phyloP scores from a whole-genome alignment of 1,140 invertebrate genomes.

The Armadillidium nasatum region DNA sequence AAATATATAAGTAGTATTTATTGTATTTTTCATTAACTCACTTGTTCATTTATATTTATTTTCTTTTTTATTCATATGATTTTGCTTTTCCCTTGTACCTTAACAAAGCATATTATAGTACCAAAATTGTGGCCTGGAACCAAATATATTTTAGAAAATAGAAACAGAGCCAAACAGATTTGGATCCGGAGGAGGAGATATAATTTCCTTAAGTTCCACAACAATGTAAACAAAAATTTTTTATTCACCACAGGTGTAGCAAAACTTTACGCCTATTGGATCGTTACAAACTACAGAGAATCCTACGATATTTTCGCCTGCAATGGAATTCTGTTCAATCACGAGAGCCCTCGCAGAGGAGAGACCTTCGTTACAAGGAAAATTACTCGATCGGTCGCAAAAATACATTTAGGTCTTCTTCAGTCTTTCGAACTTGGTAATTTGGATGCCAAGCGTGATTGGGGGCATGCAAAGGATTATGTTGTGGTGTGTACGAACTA shows the following conservation, averaged over 20 bases:
- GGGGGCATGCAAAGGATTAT: constrained; percentile 99
- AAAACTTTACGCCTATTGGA: constrained; percentile 98
- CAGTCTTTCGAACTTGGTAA: constrained; percentile 89
- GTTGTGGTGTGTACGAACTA: constrained; percentile 58
- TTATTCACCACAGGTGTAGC: constrained; percentile 73
- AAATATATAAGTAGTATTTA: too few relatives aligned
- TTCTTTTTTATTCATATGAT: too few relatives aligned
- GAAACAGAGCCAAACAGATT: too few relatives aligned
- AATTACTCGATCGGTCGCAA: constrained; percentile 94
- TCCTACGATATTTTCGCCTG: constrained; percentile 97
- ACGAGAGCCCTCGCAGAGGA: constrained; percentile 94
- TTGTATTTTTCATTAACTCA: too few relatives aligned
- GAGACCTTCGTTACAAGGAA: constrained; percentile 99
- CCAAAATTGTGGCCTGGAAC: too few relatives aligned
- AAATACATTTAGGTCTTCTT: constrained; percentile 83
- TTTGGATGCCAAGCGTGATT: constrained; percentile 92
- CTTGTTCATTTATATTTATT: too few relatives aligned
- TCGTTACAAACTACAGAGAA: constrained; percentile 95
- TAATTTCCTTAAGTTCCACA: too few relatives aligned
- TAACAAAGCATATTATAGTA: too few relatives aligned
- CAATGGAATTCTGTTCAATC: constrained; percentile 98
- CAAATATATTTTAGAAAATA: too few relatives aligned
- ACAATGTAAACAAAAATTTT: not conserved
- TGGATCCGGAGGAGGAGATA: too few relatives aligned
- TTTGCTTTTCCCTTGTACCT: too few relatives aligned